Base-by-base conservation (phyloP, 2,113 vertebrate genomes). In the Egretta garzetta region DNA sequence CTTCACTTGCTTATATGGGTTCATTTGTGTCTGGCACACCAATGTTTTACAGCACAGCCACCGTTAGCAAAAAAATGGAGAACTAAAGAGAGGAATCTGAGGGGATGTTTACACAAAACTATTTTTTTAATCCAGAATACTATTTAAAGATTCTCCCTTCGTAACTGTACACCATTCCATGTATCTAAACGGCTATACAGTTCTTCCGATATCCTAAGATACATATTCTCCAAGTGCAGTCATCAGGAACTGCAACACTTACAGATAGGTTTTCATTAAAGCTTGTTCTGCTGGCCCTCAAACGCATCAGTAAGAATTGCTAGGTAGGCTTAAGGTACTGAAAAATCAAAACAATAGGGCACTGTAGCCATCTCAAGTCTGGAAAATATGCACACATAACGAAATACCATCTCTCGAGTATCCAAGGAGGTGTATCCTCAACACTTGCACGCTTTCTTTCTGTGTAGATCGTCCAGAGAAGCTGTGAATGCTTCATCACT, bases 31-130 rank as follows among this genome's bases (percentile, higher is more conserved):
- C 62, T 50, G 28, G 63, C 62, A 62, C 35, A 68, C 80, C 71
- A 60, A 66, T 27, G 30, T 62, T 94, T 92, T 33, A 70, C 85
- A 96, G 79, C 87, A 74, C 52, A 74, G 79, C 68, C 30, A 85
- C 72, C 88, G 66, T 10, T 37, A 96, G 95, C 60, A 88, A 94
- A 77, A 77, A 96, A 95, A 96, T 39, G 88, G 92, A 95, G 97
- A 97, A 93, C 76, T 79, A 70, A 81, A 96, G 88, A 58, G 59
- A 95, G 73, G 77, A 90, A 91, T 45, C 68, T 33, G 74, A 92
- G 58, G 58, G 52, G 80, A 89, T 94, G 84, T 90, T 97, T 92
- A 95, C 86, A 92, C 32, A 67, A 96, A 98, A 84, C 14, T 47
- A 11, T 58, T 93, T 52, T 85, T 93, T 88, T 59, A 97, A 89